Evolutionary conservation across 1,140 invertebrate species (phyloP).

Genomic region (Drosophila sulfurigaster): DNA sequence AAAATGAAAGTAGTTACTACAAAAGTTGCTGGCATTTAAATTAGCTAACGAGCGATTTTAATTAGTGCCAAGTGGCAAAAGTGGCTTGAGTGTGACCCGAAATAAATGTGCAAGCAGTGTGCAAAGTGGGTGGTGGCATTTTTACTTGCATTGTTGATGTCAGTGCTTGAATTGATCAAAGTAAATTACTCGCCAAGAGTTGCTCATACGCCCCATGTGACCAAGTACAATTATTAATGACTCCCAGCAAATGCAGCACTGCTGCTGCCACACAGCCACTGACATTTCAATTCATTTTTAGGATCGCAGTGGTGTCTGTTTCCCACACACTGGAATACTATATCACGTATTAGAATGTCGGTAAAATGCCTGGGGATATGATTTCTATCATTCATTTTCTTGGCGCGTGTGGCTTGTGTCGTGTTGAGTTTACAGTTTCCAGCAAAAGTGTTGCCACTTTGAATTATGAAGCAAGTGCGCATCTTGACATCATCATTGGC

Average conservation of each 20-base stretch:
- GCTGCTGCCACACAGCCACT: constrained; percentile 61
- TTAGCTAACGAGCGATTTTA: constrained; percentile 72
- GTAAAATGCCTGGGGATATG: constrained; percentile 68
- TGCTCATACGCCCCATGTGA: constrained; percentile 65
- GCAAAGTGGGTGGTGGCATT: constrained; percentile 19
- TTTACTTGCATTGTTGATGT: constrained; percentile 33
- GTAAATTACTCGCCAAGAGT: constrained; percentile 52
- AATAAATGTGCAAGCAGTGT: constrained; percentile 41
- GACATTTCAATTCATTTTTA: constrained; percentile 69
- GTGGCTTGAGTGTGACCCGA: constrained; percentile 51
- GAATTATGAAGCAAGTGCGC: constrained; percentile 68
- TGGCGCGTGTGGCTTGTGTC: constrained; percentile 36
- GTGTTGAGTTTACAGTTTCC: constrained; percentile 54
- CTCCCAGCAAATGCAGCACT: constrained; percentile 47
- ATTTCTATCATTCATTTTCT: constrained; percentile 78
- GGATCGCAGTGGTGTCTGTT: constrained; percentile 61
- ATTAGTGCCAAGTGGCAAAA: constrained; percentile 69
- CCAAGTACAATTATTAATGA: constrained; percentile 68
- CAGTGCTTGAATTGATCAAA: constrained; percentile 58
- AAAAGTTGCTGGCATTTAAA: constrained; percentile 64
- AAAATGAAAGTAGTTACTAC: constrained; percentile 42
- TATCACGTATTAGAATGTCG: constrained; percentile 63
- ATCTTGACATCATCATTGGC: constrained; percentile 22
- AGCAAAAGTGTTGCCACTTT: constrained; percentile 57
- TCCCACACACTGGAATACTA: constrained; percentile 23